Evolutionary conservation across 1,140 invertebrate genomes (phyloP).

Genomic region (Aphelenchoides besseyi): DNA sequence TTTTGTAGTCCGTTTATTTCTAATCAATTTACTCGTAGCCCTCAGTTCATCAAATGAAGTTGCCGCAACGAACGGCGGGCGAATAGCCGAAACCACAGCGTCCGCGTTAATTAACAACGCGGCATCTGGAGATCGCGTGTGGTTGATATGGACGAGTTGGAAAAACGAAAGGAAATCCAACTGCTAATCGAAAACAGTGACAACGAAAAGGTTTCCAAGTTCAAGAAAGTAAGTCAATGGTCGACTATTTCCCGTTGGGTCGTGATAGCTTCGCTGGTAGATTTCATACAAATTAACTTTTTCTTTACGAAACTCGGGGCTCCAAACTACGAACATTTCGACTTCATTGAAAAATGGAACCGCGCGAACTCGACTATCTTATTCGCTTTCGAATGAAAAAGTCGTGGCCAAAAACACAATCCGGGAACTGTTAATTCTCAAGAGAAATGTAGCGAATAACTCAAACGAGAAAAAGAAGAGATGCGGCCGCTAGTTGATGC

Average conservation of each 20-base stretch:
- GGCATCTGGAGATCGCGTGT: too few species aligned
- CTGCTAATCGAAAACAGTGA: constrained; percentile 20
- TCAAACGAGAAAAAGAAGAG: neutral
- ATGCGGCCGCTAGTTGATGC: neutral
- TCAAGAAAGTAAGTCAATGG: constrained; percentile 22
- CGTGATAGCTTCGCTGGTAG: too few species aligned
- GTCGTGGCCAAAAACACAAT: neutral
- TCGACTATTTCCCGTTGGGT: too few species aligned
- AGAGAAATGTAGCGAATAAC: neutral
- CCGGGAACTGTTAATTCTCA: neutral
- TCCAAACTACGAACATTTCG: too few species aligned
- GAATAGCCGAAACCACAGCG: neutral
- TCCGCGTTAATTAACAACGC: too few species aligned
- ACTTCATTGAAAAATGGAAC: too few species aligned
- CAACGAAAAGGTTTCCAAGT: constrained; percentile 7
- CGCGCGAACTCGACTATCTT: too few species aligned
- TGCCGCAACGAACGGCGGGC: neutral
- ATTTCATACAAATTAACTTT: too few species aligned
- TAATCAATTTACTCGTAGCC: too few species aligned
- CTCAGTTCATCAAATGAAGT: neutral
- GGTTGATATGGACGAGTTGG: constrained; percentile 18
- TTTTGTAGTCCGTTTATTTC: too few species aligned
- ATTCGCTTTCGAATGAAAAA: too few species aligned
- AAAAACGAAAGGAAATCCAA: constrained; percentile 22
- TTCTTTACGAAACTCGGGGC: too few species aligned